Percentiles rank a stretch among this genome's conserved stretches.
phyloP scores from a whole-genome alignment of 2,797 vertebrate species.

The Thunnus albacares region DNA sequence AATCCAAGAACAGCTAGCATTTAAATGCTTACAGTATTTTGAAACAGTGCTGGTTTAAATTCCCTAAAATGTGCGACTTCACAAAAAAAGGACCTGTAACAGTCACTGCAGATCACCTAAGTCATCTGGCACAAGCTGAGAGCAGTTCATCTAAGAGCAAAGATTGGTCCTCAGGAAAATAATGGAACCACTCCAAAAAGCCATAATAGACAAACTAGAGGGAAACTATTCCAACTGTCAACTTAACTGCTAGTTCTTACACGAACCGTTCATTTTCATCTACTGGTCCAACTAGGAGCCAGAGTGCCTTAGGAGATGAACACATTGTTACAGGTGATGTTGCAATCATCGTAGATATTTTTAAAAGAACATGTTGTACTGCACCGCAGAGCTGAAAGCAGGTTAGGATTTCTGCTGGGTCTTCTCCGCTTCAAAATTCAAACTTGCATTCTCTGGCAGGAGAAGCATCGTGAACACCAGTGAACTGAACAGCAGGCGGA shows the following conservation, averaged over 20 bases:
- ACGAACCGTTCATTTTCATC: conserved; percentile 27
- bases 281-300: conserved; percentile 25
- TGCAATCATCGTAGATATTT: conserved; percentile 15
- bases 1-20: conserved; percentile 45
- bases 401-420: neutral
- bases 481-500: neutral
- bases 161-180: conserved; percentile 68
- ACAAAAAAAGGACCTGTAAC: conserved; percentile 18
- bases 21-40: conserved; percentile 15
- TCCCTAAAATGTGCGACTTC: conserved; percentile 19
- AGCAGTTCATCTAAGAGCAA: conserved; percentile 43
- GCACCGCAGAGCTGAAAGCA: conserved; percentile 43
- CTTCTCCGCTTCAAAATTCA: conserved; percentile 25
- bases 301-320: neutral
- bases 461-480: conserved; percentile 45
- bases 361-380: neutral
- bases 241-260: conserved; percentile 30
- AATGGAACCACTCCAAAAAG: conserved; percentile 58
- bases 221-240: conserved; percentile 47
- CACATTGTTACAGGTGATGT: conserved; percentile 5
- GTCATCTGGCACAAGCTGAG: conserved; percentile 10
- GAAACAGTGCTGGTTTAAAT: conserved; percentile 43
- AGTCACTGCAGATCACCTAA: conserved; percentile 20
- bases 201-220: conserved; percentile 49
- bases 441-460: conserved; percentile 66